phyloP scores from a whole-genome alignment of 2,888 invertebrate species.

The Neoaliturus tenellus region DNA sequence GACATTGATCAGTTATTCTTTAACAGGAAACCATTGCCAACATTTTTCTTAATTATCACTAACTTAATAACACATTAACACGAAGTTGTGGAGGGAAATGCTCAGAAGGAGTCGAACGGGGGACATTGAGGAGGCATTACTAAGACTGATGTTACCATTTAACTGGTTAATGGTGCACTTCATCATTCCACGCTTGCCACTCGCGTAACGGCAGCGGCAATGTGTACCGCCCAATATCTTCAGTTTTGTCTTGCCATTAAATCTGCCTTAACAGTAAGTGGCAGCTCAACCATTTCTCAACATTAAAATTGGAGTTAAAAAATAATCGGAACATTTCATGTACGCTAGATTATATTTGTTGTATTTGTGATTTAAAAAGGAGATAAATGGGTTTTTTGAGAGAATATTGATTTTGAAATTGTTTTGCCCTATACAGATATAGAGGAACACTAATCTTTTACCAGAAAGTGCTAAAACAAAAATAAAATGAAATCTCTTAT shows the following conservation, averaged over 20 bases:
- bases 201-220: not conserved
- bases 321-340: no score
- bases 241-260: not conserved
- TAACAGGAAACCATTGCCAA: not conserved
- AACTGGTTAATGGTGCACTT: slow-evolving; percentile 8
- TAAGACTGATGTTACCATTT: slow-evolving; percentile 26
- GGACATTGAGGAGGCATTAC: slow-evolving; percentile 16
- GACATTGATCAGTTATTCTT: no score
- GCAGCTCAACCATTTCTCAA: not conserved
- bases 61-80: not conserved
- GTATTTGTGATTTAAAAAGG: no score
- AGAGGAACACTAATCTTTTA: no score
- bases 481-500: no score
- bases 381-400: no score
- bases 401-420: no score
- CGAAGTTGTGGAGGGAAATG: not conserved
- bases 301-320: no score
- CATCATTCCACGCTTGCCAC: not conserved
- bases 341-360: no score
- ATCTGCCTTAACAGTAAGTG: not conserved
- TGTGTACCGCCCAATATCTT: not conserved
- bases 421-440: no score
- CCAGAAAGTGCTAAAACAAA: no score
- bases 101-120: not conserved
- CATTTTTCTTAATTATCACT: not conserved